A percentile compares a stretch with the other conserved stretches of the same genome.
Conservation (phyloP, 2,797 vertebrate species). For the Rhynchonycteris naso region DNA sequence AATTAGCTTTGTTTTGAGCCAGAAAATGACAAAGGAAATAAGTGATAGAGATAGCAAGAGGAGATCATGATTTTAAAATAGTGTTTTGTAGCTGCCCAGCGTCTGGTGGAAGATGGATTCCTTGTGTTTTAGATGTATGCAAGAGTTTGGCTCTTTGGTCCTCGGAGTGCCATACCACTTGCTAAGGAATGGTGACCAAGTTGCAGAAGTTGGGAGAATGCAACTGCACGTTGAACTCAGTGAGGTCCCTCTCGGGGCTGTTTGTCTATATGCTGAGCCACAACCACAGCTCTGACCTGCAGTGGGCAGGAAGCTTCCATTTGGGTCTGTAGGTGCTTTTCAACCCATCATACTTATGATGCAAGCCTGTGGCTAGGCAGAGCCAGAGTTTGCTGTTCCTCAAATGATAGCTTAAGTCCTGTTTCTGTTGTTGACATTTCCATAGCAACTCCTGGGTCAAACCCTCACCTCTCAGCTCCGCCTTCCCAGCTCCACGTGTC, state of each 20-base stretch:
- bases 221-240: neutral
- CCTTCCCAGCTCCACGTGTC: fast-evolving
- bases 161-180: neutral
- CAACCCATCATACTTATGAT: neutral
- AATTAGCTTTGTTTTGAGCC: conserved; percentile 8
- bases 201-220: neutral
- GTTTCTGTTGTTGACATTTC: neutral
- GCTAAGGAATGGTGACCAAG: neutral
- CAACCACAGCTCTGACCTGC: neutral
- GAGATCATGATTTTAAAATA: neutral
- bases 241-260: neutral
- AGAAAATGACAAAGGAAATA: conserved; percentile 44
- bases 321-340: neutral
- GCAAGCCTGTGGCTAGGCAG: neutral
- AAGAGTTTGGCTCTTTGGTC: neutral
- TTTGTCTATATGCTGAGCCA: neutral
- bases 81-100: neutral
- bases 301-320: neutral
- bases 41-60: neutral
- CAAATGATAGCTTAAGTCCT: neutral
- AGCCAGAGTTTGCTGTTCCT: conserved; percentile 17
- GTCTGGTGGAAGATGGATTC: neutral
- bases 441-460: neutral
- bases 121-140: neutral
- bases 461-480: neutral